Evolutionary conservation across 2,113 vertebrate genomes (phyloP).

Genomic region (Pheucticus melanocephalus): DNA sequence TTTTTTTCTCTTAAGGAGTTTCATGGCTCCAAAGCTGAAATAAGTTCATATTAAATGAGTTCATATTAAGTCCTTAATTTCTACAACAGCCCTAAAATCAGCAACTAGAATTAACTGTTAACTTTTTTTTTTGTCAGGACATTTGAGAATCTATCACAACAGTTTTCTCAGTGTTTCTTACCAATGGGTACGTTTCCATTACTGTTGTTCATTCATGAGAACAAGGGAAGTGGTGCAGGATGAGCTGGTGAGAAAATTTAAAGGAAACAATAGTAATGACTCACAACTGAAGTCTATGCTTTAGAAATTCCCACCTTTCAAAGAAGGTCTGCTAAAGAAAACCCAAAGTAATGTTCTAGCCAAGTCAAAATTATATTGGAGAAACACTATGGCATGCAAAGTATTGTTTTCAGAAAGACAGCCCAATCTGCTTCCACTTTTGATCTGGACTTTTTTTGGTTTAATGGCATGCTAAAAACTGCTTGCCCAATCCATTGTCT

Average conservation of each 20-base stretch:
- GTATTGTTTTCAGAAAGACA: slow-evolving; percentile 51
- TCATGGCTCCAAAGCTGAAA: neutral
- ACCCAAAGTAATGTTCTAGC: slow-evolving; percentile 8
- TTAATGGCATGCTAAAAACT: slow-evolving; percentile 58
- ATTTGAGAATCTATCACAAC: neutral
- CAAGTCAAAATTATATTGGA: slow-evolving; percentile 22
- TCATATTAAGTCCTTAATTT: neutral
- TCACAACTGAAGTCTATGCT: slow-evolving; percentile 54
- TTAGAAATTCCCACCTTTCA: slow-evolving; percentile 70
- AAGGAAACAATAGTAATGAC: slow-evolving; percentile 77
- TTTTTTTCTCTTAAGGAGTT: neutral
- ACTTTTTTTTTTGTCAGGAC: neutral
- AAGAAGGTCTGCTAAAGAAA: slow-evolving; percentile 55
- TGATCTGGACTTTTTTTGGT: slow-evolving; percentile 54
- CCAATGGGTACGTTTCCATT: slow-evolving; percentile 36
- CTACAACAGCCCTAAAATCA: neutral
- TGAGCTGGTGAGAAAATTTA: slow-evolving; percentile 72
- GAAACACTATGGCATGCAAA: slow-evolving; percentile 46
- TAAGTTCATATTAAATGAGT: neutral
- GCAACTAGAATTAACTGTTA: neutral
- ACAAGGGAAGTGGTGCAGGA: slow-evolving; percentile 72
- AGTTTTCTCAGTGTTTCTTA: slow-evolving; percentile 6
- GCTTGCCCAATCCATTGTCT: slow-evolving; percentile 60
- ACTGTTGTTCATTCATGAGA: slow-evolving; percentile 67
- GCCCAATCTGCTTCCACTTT: slow-evolving; percentile 11